These are phyloP conservation scores for Drosophila novamexicana DNA, from an alignment of 1,140 invertebrate genomes.

Conservation along the genomic window DNA sequence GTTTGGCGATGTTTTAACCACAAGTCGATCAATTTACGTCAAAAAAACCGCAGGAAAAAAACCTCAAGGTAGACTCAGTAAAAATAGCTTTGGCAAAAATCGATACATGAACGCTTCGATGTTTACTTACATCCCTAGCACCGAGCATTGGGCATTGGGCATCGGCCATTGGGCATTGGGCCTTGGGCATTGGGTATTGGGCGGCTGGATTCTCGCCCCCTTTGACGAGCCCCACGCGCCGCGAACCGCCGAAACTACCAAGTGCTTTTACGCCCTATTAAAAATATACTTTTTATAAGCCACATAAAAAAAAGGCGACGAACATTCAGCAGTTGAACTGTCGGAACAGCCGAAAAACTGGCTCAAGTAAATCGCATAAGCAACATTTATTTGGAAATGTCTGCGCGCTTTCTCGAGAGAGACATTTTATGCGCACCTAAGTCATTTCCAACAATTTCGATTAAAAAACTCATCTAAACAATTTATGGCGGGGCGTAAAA, in stretches of 20 bases:
- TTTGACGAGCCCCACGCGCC: not conserved
- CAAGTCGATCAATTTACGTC: too few species aligned
- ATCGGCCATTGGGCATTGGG: not conserved
- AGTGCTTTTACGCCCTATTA: slow-evolving; percentile 82
- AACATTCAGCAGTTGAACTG: slow-evolving; percentile 6
- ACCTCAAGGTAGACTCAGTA: too few species aligned
- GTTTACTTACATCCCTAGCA: not conserved
- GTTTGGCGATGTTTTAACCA: too few species aligned
- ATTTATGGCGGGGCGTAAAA: slow-evolving; percentile 83
- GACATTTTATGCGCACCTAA: slow-evolving; percentile 83
- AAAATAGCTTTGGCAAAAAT: too few species aligned
- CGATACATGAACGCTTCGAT: too few species aligned
- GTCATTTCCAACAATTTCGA: slow-evolving; percentile 84
- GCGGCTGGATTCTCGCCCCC: not conserved
- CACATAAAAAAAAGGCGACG: slow-evolving; percentile 67
- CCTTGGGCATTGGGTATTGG: not conserved
- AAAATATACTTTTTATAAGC: slow-evolving; percentile 83
- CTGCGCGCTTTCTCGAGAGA: slow-evolving; percentile 55
- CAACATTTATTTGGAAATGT: slow-evolving; percentile 65
- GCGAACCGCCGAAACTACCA: slow-evolving; percentile 54
- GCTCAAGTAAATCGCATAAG: slow-evolving; percentile 60
- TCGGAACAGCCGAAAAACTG: slow-evolving; percentile 22
- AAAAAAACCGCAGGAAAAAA: too few species aligned
- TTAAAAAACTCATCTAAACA: slow-evolving; percentile 85
- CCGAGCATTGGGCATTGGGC: not conserved